Percentiles rank a stretch among this genome's conserved stretches.
Conservation (phyloP, 2,797 vertebrate species). For the Crenuchus spilurus region DNA sequence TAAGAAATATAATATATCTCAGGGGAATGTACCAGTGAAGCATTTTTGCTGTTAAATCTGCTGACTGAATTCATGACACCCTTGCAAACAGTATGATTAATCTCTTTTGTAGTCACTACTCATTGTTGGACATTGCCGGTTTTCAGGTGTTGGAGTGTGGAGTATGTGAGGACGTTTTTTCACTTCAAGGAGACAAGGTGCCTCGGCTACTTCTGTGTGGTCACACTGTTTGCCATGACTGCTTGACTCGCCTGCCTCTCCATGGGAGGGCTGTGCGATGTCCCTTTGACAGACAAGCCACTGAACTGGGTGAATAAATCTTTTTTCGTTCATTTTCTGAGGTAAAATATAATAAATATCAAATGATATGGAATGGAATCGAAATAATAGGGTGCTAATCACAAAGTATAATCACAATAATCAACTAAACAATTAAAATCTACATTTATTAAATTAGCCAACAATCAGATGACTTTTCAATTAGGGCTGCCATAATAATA, state of each 20-base stretch:
- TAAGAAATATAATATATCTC: too few species aligned
- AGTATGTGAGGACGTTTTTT: constrained; percentile 98
- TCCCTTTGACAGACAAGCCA: constrained; percentile 96
- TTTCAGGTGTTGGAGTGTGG: constrained; percentile 93
- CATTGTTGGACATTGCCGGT: neutral
- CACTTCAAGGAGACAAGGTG: constrained; percentile 96
- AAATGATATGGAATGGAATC: too few species aligned
- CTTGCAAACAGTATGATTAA: neutral
- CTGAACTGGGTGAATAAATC: constrained; percentile 84
- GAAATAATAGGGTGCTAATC: too few species aligned
- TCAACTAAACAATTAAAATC: too few species aligned
- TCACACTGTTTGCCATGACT: constrained; percentile 96
- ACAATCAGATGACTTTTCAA: too few species aligned
- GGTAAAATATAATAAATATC: too few species aligned
- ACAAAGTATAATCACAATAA: too few species aligned
- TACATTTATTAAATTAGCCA: too few species aligned
- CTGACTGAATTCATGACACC: neutral
- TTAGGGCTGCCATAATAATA: too few species aligned
- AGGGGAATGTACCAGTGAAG: too few species aligned
- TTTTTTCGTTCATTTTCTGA: neutral
- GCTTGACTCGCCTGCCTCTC: constrained; percentile 92
- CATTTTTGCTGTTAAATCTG: too few species aligned
- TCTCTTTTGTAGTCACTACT: neutral
- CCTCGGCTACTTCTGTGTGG: constrained; percentile 95
- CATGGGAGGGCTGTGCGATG: constrained; percentile 94